Base-by-base conservation (phyloP, 2,888 invertebrate genomes). In the Brachyptera risi region DNA sequence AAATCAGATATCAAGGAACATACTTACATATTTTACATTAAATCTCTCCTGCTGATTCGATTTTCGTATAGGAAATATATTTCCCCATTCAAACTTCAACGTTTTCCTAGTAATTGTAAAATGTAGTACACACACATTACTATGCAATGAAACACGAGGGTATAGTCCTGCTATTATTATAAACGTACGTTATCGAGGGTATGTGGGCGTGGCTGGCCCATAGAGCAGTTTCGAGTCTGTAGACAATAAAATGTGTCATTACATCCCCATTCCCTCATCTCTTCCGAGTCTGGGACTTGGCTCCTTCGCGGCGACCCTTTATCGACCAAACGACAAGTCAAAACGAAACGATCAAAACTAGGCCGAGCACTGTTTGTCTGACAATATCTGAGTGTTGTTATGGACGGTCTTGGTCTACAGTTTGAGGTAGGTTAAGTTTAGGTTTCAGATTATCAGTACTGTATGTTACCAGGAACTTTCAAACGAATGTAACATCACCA, bases 241-340 rank as follows among this genome's bases (percentile, higher is more conserved):
- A 21, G 58, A 49, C 58, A 47, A 58, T 58, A 47, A 58, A 58
- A 49, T 35, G 26, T n/a, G 58, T 58, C 58, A 58, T 58, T 58
- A 58, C 58, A 56, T 21, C 24, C 47, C 47, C 24, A 47, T 47
- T 47, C 24, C 24, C 24, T 47, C 47, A 47, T 47, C 47, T 31
- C 31, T 31, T 5, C 31, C 31, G 31, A 31, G 31, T n/a, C n/a
- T n/a, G 31, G 31, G 11, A 31, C 7, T 11, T 47, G 47, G 24
- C 47, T 47, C 23, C 21, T 9, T 47, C 21, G 23, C 47, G 47
- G 21, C 47, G 44, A 19, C 17, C 3, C 31, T n/a, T 2, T 21
- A 47, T 47, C 47, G 47, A 47, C 47, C 47, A 4, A 15, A 17
- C 3, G n/a, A n/a, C n/a, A n/a, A n/a, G n/a, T 38, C 40, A 38